Conservation (phyloP, 2,113 vertebrate species). For the Opisthocomus hoazin region DNA sequence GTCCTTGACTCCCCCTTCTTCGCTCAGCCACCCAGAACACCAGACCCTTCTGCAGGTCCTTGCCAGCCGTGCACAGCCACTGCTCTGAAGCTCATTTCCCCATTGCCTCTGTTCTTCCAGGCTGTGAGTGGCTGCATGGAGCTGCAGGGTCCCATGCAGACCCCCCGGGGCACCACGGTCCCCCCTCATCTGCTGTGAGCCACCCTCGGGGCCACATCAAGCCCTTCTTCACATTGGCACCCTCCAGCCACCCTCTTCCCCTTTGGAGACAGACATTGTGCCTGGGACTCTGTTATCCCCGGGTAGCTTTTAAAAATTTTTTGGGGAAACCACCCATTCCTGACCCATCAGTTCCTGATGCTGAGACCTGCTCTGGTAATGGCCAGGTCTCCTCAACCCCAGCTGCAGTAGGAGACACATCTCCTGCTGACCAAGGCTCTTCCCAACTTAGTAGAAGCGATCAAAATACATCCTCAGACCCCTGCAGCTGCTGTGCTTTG, state of each 20-base stretch:
- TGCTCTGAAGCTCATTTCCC: not conserved
- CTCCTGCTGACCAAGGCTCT: not conserved
- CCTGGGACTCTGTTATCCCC: not conserved
- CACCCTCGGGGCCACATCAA: not conserved
- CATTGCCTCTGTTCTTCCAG: not conserved
- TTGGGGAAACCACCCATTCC: not conserved
- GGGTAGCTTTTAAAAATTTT: not conserved
- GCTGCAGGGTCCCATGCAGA: not conserved
- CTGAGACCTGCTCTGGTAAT: not conserved
- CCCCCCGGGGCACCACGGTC: fast-evolving
- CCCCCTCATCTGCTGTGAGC: not conserved
- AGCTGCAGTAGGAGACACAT: not conserved
- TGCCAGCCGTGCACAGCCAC: not conserved
- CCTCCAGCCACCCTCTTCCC: not conserved
- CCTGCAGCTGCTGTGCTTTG: not conserved
- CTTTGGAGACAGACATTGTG: not conserved
- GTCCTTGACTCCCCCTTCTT: not conserved
- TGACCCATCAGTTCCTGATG: no score
- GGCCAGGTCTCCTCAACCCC: not conserved
- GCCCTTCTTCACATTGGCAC: not conserved
- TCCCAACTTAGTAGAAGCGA: not conserved
- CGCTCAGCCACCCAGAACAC: not conserved
- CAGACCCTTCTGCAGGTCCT: not conserved
- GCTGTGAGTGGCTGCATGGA: not conserved
- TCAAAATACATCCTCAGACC: not conserved